Evolutionary conservation across 1,140 invertebrate genomes (phyloP), one percentile per base, ranked within the genome.

Genomic region (Sitodiplosis mosellana): DNA sequence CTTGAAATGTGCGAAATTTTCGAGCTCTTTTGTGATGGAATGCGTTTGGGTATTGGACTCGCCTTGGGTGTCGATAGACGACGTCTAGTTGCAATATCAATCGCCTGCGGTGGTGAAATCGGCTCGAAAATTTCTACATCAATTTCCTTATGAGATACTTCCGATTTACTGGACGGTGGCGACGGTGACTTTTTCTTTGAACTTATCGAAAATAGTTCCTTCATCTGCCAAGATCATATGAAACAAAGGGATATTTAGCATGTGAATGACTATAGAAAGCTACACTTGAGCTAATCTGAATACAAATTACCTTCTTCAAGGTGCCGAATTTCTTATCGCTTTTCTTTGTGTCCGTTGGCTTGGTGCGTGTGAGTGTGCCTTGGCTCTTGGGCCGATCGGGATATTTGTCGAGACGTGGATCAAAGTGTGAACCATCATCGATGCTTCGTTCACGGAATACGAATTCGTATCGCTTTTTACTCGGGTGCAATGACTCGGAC

Each of bases 31-130:
- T 61, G 59, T 4, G 56, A 54, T 33, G 56, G 49, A 48, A 54
- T 59, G 40, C 61, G 52, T 64, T 63, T 22, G 53, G 63, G 52
- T 49, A 64, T 34, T 2, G 79, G 79, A 55, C 78, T 80, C 52
- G 78, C 76, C 60, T 75, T 80, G 22, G 80, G 79, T 12, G 80
- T 81, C 44, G 79, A 80, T 50, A 82, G 63, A 46, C 80, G 70
- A 51, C 79, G 71, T 53, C 79, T 71, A 59, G 75, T 76, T 53
- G 73, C 62, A 50, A 64, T 64, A 50, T 63, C 61, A 43, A 55
- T 56, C 48, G 54, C 55, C 58, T 64, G 14, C 12, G 17, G 36
- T 38, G 36, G 17, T 38, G 17, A n/a, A 2, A 4, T 5, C 5
- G 12, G 14, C 3, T n/a, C 5, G 14, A 17, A 38, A 5, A 38